Evolutionary conservation across 2,113 vertebrate genomes (phyloP), one percentile per base, ranked within the genome.

Genomic region (Platichthys flesus): DNA sequence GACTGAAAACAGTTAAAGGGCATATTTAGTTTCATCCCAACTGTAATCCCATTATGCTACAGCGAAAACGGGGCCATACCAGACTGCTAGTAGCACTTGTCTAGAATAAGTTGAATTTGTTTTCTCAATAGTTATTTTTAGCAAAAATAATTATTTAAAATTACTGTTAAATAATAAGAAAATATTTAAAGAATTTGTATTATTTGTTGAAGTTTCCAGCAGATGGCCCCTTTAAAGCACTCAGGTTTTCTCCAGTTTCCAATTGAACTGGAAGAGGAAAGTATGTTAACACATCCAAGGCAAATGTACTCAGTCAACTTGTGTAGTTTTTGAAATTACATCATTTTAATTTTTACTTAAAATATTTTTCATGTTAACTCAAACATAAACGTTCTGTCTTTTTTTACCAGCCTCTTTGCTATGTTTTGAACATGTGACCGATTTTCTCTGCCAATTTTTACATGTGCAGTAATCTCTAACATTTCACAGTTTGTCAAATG

Each of bases 191-290:
- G 26, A 51, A 52, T 1, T 78, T 73, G 72, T 82, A 70, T 57
- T 74, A 69, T 78, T 89, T 90, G 74, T 83, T 87, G 37, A 14
- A 82, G 80, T 67, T 49, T 71, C 64, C 83, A 88, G 89, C 85
- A 88, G 70, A 82, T 79, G 84, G 86, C 83, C 79, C 90, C 89
- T 58, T 89, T 81, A 69, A 84, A 82, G 58, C 87, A 52, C 92
- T 95, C 94, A 93, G 91, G 90, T 92, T 93, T 79, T 79, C 82
- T 86, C 65, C 70, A 58, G 89, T 92, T 93, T 93, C 91, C 92
- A 88, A 16, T 68, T 85, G 79, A 91, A 93, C 84, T 88, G 86
- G 81, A 92, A 89, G 90, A 93, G 74, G 74, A 71, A 85, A 79
- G 28, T 75, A 90, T 85, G 85, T 81, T 76, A 81, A 90, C 69